Base-by-base conservation (phyloP, 2,797 vertebrate genomes). In the Tolypeutes matacus region DNA sequence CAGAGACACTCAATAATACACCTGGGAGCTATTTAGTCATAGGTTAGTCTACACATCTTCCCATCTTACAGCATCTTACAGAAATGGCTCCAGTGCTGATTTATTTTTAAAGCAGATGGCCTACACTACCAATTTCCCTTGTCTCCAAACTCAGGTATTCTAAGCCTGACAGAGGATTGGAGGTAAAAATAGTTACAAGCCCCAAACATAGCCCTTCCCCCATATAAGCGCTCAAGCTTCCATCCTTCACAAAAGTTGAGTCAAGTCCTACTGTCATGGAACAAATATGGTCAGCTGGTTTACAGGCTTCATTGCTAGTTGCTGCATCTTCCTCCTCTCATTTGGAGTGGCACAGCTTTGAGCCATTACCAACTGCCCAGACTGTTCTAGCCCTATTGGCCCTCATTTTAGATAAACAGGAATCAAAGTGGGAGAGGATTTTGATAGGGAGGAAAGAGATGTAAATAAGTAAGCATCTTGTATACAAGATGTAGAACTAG, bases 81-180 rank as follows among this genome's bases (percentile, higher is more conserved):
- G 78, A 93, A 73, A 92, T 82, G 70, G 70, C 62, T 65, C 72
- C 49, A 31, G 25, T 39, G 49, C 31, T 67, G 73, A 60, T 15
- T 89, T 92, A 91, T 91, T 94, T 95, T 93, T 77, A 95, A 86
- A 76, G 64, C 64, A n/a, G 64, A 65, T n/a, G 42, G 39, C 62
- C 62, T 56, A 62, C n/a, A 76, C n/a, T 73, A 86, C 39, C 31
- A 81, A 82, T 46, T 96, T 86, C 62, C 46, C 46, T 85, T 96
- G 49, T 93, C 39, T 49, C 62, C 0, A 89, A 89, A 42, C n/a
- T 92, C 46, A 91, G 42, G 29, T 67, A 91, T 95, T 93, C 82
- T 53, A 34, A 76, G 81, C 65, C 62, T 89, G 46, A 58, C 18
- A 73, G 81, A 96, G 81, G n/a, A 29, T 34, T 94, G 34, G 70